phyloP scores from a whole-genome alignment of 1,140 invertebrate species.

The Drosophila kikkawai region DNA sequence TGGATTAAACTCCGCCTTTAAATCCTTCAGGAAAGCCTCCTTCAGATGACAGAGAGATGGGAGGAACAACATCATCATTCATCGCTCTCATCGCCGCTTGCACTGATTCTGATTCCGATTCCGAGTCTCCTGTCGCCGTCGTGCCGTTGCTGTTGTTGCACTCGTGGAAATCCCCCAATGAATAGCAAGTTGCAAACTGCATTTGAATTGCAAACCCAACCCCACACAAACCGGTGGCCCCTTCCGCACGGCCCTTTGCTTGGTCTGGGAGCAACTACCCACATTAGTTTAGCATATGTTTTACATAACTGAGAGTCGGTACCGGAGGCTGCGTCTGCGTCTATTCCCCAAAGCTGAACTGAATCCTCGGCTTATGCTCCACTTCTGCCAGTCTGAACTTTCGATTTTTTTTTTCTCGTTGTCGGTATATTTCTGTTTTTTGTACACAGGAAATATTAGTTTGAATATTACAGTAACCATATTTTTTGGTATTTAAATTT shows the following conservation, averaged over 20 bases:
- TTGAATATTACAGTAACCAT: neutral
- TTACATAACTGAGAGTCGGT: constrained; percentile 47
- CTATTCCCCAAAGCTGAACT: constrained; percentile 49
- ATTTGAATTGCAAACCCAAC: constrained; percentile 52
- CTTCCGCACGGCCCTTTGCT: neutral
- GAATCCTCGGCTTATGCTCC: constrained; percentile 59
- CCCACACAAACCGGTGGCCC: neutral
- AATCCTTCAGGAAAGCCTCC: neutral
- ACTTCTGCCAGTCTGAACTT: constrained; percentile 55
- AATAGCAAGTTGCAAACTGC: constrained; percentile 54
- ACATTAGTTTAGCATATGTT: constrained; percentile 60
- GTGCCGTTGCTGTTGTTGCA: constrained; percentile 12
- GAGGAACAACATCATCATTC: constrained; percentile 32
- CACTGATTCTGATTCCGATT: constrained; percentile 37
- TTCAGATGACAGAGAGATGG: neutral
- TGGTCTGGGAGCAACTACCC: constrained; percentile 14
- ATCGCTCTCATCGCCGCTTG: constrained; percentile 31
- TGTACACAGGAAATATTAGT: constrained; percentile 3
- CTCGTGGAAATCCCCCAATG: constrained; percentile 45
- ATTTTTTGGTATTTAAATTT: neutral
- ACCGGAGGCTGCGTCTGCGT: constrained; percentile 17
- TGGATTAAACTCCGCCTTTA: neutral
- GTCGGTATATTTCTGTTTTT: constrained; percentile 1
- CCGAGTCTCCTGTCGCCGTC: constrained; percentile 3
- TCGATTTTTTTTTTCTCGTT: constrained; percentile 13